These are phyloP conservation scores for Emys orbicularis DNA, from an alignment of 2,797 vertebrate genomes.

Conservation along the genomic window DNA sequence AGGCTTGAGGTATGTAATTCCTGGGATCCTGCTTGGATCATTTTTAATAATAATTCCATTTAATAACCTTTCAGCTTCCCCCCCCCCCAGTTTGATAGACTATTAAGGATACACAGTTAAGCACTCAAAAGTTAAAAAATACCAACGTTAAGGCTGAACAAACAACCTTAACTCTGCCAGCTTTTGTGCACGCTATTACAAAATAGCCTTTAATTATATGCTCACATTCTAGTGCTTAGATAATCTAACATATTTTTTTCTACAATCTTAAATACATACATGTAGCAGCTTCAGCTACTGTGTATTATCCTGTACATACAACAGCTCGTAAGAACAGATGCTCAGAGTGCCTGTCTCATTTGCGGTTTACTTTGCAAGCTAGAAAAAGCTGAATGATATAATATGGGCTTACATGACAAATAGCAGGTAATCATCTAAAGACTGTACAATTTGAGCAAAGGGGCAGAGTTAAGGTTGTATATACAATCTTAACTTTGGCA, in stretches of 20 bases:
- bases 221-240: too few species aligned
- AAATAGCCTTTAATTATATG: not conserved
- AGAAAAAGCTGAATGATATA: not conserved
- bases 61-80: not conserved
- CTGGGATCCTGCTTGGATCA: not conserved
- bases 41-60: not conserved
- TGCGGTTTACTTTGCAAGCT: not conserved
- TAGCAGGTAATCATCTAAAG: not conserved
- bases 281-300: not conserved
- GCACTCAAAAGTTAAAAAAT: not conserved
- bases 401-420: not conserved
- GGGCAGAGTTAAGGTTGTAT: too few species aligned
- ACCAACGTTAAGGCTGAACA: not conserved
- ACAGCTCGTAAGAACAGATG: not conserved
- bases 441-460: too few species aligned
- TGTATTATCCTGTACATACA: not conserved
- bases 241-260: not conserved
- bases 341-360: not conserved
- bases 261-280: not conserved
- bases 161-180: not conserved
- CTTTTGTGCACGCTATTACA: not conserved
- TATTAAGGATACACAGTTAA: not conserved
- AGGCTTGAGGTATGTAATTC: not conserved
- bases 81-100: not conserved
- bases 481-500: too few species aligned